A percentile compares a stretch with the other conserved stretches of the same genome.
phyloP scores from a whole-genome alignment of 2,888 invertebrate genomes.

The Dorcus parallelipipedus region DNA sequence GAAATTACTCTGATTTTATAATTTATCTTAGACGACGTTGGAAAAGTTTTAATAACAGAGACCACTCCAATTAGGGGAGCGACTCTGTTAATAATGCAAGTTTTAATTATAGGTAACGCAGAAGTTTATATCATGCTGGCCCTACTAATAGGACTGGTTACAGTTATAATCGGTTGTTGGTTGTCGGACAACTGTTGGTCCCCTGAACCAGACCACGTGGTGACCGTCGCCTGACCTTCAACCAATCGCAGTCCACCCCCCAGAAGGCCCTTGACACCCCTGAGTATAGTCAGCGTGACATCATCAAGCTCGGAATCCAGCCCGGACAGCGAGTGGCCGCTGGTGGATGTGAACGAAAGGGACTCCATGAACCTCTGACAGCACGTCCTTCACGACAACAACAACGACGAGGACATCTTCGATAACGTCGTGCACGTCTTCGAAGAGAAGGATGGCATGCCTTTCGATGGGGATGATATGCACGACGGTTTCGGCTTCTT shows the following conservation, averaged over 20 bases:
- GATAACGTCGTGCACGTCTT: conserved; percentile 17
- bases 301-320: conserved; percentile 36
- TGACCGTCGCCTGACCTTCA: conserved; percentile 68
- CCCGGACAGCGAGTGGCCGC: conserved; percentile 47
- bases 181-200: conserved; percentile 77
- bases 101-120: conserved; percentile 60
- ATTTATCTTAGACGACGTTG: neutral
- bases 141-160: conserved; percentile 67
- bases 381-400: conserved; percentile 23
- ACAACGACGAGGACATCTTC: conserved; percentile 15
- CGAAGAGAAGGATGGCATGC: conserved; percentile 10
- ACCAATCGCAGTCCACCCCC: conserved; percentile 55
- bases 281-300: conserved; percentile 32
- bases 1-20: neutral
- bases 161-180: conserved; percentile 74
- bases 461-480: neutral
- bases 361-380: conserved; percentile 33
- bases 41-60: neutral
- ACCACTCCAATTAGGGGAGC: neutral
- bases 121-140: conserved; percentile 74
- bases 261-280: conserved; percentile 25
- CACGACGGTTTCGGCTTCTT: conserved; percentile 3
- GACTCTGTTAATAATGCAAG: too few relatives aligned
- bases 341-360: conserved; percentile 40
- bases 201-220: conserved; percentile 65